phyloP scores from a whole-genome alignment of 2,888 invertebrate species.

The Trissolcus japonicus region DNA sequence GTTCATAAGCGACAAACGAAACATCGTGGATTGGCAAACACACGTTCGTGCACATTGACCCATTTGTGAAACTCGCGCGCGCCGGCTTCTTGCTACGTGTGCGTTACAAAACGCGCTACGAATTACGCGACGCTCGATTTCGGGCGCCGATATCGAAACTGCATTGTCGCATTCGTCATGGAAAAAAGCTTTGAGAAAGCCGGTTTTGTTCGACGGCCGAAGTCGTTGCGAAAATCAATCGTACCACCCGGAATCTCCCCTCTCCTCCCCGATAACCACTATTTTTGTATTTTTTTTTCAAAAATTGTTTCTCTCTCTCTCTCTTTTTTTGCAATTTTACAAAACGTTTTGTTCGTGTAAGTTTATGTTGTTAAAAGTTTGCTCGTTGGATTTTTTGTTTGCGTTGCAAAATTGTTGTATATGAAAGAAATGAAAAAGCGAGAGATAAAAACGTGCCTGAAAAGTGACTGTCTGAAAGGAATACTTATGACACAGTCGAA shows the following conservation, averaged over 20 bases:
- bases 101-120: constrained; percentile 46
- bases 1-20: constrained; percentile 22
- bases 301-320: neutral
- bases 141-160: constrained; percentile 43
- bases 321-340: neutral
- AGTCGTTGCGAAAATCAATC: constrained; percentile 13
- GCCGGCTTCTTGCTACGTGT: constrained; percentile 26
- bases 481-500: neutral
- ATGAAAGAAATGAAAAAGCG: no score
- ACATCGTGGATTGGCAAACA: constrained; percentile 42
- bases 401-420: no score
- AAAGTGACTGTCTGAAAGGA: neutral
- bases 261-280: no score
- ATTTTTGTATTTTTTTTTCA: no score
- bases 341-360: neutral
- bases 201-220: constrained; percentile 20
- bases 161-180: constrained; percentile 49
- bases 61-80: constrained; percentile 51
- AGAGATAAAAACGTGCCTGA: neutral
- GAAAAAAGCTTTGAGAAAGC: constrained; percentile 37
- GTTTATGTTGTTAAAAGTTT: no score
- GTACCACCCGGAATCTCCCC: no score
- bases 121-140: constrained; percentile 50
- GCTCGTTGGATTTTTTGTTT: no score
- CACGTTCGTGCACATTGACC: constrained; percentile 46